Evolutionary conservation across 2,113 vertebrate genomes (phyloP), one percentile per base, ranked within the genome.

Genomic region (Callithrix jacchus): DNA sequence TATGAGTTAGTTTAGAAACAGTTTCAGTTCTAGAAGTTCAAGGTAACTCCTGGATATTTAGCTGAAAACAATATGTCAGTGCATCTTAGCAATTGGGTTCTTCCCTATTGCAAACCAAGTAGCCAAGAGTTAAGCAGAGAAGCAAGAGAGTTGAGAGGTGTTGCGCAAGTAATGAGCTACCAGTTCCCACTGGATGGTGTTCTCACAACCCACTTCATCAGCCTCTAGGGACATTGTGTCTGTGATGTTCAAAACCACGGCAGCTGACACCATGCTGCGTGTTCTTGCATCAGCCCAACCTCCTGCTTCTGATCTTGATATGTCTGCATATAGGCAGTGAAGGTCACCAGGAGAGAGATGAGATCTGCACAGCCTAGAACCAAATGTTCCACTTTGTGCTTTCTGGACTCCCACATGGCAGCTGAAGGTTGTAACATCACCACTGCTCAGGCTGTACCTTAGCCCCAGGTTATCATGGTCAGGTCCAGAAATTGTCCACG

Each of bases 171-270:
- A 0, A 2, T 13, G 35, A 27, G 27, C 61, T 32, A 1, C 18
- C 18, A 30, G 11, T 85, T 71, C 71, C 40, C 2, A 1, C 27
- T 3, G 42, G n/a, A 20, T 0, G 8, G 30, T 64, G 68, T 16
- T 6, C 87, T 94, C 56, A 2, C 13, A 2, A 6, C 35, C 40
- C 7, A 2, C 52, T 40, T 54, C 30, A 0, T 13, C 20, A 37
- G 7, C 40, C n/a, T 61, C 47, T 2, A 6, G 71, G 45, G 40
- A 45, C 14, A 0, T n/a, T 5, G 1, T 2, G 20, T 21, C 20
- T 25, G 11, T 25, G 76, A 76, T 13, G 13, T 37, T 61, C 52
- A 49, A n/a, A 86, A 3, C 49, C 54, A 9, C 1, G 1, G 45
- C 25, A 9, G 70, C 91, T 8, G 49, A 16, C 2, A 0, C 52